Base-by-base conservation (phyloP, 2,113 vertebrate genomes). In the Platycercus adscitus region DNA sequence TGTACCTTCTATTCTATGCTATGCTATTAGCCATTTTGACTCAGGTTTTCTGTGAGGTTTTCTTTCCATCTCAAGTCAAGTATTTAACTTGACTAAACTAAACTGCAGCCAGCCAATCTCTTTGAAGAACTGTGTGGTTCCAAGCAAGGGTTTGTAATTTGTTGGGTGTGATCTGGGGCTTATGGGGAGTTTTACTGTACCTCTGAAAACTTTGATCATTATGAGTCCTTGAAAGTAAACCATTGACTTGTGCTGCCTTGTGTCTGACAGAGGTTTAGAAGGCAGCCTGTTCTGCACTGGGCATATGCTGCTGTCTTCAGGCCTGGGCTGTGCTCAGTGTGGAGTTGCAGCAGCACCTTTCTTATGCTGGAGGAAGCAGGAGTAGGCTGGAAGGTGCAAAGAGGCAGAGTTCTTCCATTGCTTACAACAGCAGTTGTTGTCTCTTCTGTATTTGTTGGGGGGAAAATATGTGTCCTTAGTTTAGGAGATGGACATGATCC, bases 401-500 rank as follows among this genome's bases (percentile, higher is more conserved):
- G 78, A 43, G 21, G 61, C 37, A n/a, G 33, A 18, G 33, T 46
- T 80, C 25, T 80, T 80, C 61, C 19, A 5, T 15, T 21, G 72
- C 33, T 81, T 43, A 17, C 6, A 4, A 26, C 35, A 49, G 31
- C 37, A 20, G 13, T 19, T 0, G 0, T 43, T 0, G 0, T 28
- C 10, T 23, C 41, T 58, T 63, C 35, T 25, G 46, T 52, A 11
- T 76, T 43, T 53, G 16, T 29, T 2, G 8, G 23, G 28, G 56
- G 33, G 44, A 46, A 58, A 43, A 31, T 6, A 26, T 2, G 4
- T 43, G 13, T 18, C 26, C 29, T 15, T 37, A 25, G 19, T 61
- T 56, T 29, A 56, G 77, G 61, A 78, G 44, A 15, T 4, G 6
- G 47, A 6, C 60, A 44, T 1, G 13, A 41, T 41, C 49, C 23